A percentile compares a stretch with the other conserved stretches of the same genome.
Conservation (phyloP, 2,888 invertebrate species). For the Taenaris catops region DNA sequence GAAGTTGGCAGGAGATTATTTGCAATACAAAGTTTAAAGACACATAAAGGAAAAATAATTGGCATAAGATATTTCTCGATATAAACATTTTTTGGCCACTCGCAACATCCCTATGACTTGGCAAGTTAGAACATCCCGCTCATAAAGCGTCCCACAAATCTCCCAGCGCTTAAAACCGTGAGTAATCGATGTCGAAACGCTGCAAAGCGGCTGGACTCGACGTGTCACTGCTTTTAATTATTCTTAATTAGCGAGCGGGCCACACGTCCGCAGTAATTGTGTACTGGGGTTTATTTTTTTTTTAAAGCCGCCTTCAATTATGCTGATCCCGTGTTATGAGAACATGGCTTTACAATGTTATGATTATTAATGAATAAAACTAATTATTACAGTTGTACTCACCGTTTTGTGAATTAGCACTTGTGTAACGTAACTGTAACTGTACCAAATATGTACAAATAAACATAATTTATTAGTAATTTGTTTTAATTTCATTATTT, state of each 20-base stretch:
- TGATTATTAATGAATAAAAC: conserved; percentile 3
- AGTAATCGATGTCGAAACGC: conserved; percentile 2
- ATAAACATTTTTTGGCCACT: too few species aligned
- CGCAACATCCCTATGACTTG: neutral
- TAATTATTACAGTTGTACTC: too few species aligned
- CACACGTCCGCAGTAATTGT: conserved; percentile 9
- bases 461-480: too few species aligned
- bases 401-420: too few species aligned
- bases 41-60: too few species aligned
- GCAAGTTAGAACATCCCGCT: neutral
- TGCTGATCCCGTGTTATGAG: conserved; percentile 3
- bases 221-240: conserved; percentile 19
- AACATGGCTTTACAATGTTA: conserved; percentile 1
- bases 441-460: too few species aligned
- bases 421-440: too few species aligned
- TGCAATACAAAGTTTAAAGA: too few species aligned
- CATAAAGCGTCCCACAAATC: neutral
- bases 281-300: conserved; percentile 6
- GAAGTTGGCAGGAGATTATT: too few species aligned
- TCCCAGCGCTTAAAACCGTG: neutral
- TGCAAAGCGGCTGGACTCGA: conserved; percentile 1
- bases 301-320: conserved; percentile 2
- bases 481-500: too few species aligned
- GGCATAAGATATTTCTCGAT: too few species aligned
- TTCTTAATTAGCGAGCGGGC: conserved; percentile 15